Conservation (phyloP, 2,113 vertebrate species). For the Tachycineta bicolor region DNA sequence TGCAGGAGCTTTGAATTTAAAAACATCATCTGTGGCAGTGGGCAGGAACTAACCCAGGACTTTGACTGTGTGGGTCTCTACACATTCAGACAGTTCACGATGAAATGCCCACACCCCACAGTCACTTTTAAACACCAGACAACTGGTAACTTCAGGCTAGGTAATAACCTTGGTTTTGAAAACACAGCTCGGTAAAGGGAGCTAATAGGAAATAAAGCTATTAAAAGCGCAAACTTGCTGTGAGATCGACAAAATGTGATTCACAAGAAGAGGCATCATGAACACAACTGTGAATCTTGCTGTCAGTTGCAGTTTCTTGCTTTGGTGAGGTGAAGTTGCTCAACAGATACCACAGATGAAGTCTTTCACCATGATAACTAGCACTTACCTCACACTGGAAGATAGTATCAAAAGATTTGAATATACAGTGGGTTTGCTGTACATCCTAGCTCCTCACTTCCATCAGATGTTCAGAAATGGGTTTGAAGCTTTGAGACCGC, state of each 20-base stretch:
- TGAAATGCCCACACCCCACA: not conserved
- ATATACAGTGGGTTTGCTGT: not conserved
- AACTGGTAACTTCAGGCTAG: not conserved
- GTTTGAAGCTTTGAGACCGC: not conserved
- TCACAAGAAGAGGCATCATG: not conserved
- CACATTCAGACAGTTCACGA: rapidly evolving
- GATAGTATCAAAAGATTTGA: not conserved
- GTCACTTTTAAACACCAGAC: not conserved
- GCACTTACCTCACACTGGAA: not conserved
- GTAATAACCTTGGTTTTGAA: not conserved
- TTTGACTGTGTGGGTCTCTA: not conserved
- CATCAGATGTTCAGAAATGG: not conserved
- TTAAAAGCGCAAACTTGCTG: not conserved
- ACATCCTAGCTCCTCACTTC: not conserved
- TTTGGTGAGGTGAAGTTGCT: not conserved
- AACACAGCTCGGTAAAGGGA: not conserved
- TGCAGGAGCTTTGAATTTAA: not conserved
- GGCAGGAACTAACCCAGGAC: not conserved
- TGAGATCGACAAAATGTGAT: not conserved
- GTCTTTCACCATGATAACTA: not conserved
- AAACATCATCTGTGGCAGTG: not conserved
- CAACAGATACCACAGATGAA: not conserved
- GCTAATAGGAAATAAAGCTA: not conserved
- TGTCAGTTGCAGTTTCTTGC: not conserved
- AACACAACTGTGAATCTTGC: not conserved